phyloP scores from a whole-genome alignment of 1,140 invertebrate genomes.

The Notospermus geniculatus region DNA sequence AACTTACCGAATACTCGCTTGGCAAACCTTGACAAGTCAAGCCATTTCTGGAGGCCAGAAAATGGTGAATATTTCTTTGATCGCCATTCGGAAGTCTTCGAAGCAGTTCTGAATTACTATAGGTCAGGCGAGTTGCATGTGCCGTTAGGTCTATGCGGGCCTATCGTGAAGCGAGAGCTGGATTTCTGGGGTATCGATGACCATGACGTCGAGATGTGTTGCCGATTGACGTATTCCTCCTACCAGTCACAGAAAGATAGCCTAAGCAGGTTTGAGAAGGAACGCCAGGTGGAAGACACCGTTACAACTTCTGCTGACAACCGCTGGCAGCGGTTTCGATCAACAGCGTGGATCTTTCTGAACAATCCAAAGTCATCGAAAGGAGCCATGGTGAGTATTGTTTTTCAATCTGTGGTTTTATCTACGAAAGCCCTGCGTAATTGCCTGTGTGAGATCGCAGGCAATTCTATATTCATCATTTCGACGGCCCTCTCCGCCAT shows the following conservation, averaged over 20 bases:
- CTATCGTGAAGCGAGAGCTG: conserved; percentile 29
- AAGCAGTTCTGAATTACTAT: conserved; percentile 47
- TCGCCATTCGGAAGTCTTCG: conserved; percentile 45
- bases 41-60: conserved; percentile 38
- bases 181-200: conserved; percentile 35
- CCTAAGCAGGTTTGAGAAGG: conserved; percentile 29
- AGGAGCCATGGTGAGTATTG: conserved; percentile 24
- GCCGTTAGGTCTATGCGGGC: conserved; percentile 31
- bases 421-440: neutral
- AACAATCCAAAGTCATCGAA: conserved; percentile 25
- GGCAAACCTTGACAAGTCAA: conserved; percentile 31
- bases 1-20: conserved; percentile 31
- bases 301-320: conserved; percentile 7
- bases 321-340: conserved; percentile 10
- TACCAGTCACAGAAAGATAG: conserved; percentile 30
- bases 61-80: conserved; percentile 48
- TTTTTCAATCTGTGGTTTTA: neutral
- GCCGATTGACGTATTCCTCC: conserved; percentile 33
- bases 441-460: neutral
- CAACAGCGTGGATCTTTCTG: conserved; percentile 17
- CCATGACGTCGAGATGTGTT: conserved; percentile 34
- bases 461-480: neutral
- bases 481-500: too few relatives aligned
- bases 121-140: conserved; percentile 42
- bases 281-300: conserved; percentile 16